These are phyloP conservation scores for Trimorus sp. DNA, from an alignment of 2,888 invertebrate species.

Conservation along the genomic window DNA sequence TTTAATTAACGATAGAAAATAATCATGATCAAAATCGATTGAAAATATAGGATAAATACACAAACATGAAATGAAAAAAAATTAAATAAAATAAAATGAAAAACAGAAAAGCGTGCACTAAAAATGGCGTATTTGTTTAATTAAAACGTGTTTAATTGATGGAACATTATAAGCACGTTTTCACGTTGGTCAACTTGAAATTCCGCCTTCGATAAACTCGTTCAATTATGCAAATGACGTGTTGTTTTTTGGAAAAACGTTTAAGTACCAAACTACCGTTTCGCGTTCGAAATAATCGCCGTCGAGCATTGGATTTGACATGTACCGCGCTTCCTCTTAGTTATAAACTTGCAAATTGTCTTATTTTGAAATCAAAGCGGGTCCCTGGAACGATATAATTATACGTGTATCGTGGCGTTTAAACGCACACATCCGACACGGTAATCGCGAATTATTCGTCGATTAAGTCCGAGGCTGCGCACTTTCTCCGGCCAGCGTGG, in stretches of 20 bases:
- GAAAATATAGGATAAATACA: no score
- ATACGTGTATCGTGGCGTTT: constrained; percentile 68
- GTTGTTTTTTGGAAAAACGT: neutral
- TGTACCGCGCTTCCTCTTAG: constrained; percentile 12
- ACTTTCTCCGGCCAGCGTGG: constrained; percentile 67
- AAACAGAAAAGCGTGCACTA: no score
- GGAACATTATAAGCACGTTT: no score
- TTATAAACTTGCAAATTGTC: constrained; percentile 36
- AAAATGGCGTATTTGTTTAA: no score
- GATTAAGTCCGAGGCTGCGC: constrained; percentile 37
- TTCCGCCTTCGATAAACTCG: no score
- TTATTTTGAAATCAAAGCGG: constrained; percentile 32
- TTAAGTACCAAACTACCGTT: constrained; percentile 1
- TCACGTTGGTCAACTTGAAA: no score
- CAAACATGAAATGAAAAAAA: no score
- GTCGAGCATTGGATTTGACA: constrained; percentile 23
- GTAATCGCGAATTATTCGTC: constrained; percentile 72
- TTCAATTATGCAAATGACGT: no score
- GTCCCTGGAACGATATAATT: constrained; percentile 73
- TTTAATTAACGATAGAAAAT: no score
- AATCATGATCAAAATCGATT: no score
- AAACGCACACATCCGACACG: constrained; percentile 68
- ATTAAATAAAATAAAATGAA: no score
- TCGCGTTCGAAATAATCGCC: constrained; percentile 12
- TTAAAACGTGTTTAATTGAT: no score